Conservation (phyloP, 2,113 vertebrate genomes). For the Peromyscus maniculatus region DNA sequence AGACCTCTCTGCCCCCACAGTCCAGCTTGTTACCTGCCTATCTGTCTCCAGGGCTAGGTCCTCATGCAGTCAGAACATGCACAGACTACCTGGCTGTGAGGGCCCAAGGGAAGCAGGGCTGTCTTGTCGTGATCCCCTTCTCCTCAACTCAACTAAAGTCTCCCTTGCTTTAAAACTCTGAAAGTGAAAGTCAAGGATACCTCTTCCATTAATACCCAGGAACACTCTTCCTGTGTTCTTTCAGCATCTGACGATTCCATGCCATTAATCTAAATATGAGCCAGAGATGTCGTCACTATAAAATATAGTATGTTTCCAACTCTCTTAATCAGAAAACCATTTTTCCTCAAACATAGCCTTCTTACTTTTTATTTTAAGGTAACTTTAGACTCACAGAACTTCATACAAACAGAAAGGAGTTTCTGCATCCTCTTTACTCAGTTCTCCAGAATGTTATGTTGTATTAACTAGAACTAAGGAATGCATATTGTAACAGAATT, state of each 20-base stretch:
- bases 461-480: background rate
- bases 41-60: background rate
- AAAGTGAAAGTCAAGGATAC: constrained; percentile 57
- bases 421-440: background rate
- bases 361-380: constrained; percentile 48
- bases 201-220: background rate
- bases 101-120: background rate
- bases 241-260: background rate
- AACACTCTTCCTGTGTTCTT: background rate
- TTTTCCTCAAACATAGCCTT: background rate
- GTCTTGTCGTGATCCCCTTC: background rate
- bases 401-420: background rate
- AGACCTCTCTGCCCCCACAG: background rate
- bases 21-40: background rate
- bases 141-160: background rate
- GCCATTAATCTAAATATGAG: background rate
- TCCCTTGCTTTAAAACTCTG: constrained; percentile 26
- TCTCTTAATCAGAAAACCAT: constrained; percentile 7
- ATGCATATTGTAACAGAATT: background rate
- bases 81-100: background rate
- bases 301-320: background rate
- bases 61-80: background rate
- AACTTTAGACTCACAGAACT: background rate
- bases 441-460: background rate
- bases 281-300: background rate